These are phyloP conservation scores for Pteropus alecto DNA, from an alignment of 2,113 vertebrate genomes.

Conservation along the genomic window DNA sequence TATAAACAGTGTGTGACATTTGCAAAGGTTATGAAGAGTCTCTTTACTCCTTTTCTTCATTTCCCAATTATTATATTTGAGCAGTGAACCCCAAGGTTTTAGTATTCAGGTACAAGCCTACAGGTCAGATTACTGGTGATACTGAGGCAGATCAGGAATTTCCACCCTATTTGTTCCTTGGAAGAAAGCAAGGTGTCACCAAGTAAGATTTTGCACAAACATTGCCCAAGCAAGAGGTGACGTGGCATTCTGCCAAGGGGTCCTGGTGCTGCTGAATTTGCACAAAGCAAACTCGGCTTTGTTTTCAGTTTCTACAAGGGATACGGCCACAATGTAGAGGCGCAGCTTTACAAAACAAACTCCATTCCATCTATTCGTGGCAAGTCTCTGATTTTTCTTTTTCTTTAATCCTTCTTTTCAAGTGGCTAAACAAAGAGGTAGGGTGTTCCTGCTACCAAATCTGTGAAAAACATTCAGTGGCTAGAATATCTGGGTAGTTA, in stretches of 20 bases:
- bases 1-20: slow-evolving; percentile 68
- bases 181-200: slow-evolving; percentile 48
- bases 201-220: slow-evolving; percentile 32
- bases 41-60: slow-evolving; percentile 56
- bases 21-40: slow-evolving; percentile 67
- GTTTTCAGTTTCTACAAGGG: slow-evolving; percentile 35
- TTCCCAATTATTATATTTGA: slow-evolving; percentile 70
- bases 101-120: slow-evolving; percentile 60
- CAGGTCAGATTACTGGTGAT: slow-evolving; percentile 65
- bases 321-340: not conserved
- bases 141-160: slow-evolving; percentile 65
- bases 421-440: slow-evolving; percentile 62
- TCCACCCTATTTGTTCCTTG: slow-evolving; percentile 51
- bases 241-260: slow-evolving; percentile 48
- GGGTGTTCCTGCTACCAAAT: slow-evolving; percentile 62
- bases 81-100: slow-evolving; percentile 72
- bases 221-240: not conserved
- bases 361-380: not conserved
- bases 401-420: slow-evolving; percentile 72
- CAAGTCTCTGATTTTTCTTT: slow-evolving; percentile 24
- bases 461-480: slow-evolving; percentile 58
- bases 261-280: not conserved
- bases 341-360: slow-evolving; percentile 31
- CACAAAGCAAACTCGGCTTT: slow-evolving; percentile 35
- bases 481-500: slow-evolving; percentile 35